A percentile compares a stretch with the other conserved stretches of the same genome.
These are phyloP conservation scores for Ceramica pisi DNA, from an alignment of 2,888 invertebrate species.

Conservation along the genomic window DNA sequence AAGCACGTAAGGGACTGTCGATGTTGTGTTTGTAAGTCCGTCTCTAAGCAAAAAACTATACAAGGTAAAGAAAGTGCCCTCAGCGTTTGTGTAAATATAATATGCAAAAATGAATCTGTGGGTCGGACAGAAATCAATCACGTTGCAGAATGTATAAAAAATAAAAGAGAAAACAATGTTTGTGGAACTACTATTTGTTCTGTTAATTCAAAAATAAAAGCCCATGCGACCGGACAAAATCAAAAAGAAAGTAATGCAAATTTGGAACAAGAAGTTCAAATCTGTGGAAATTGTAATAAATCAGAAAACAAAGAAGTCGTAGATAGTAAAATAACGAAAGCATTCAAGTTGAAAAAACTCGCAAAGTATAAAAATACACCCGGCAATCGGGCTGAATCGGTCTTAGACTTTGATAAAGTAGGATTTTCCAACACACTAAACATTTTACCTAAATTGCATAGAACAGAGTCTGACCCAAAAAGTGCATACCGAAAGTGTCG, in stretches of 20 bases:
- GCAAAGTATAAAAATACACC: conserved; percentile 50
- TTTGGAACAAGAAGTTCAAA: conserved; percentile 20
- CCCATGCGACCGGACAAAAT: conserved; percentile 2
- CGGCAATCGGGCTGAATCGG: conserved; percentile 65
- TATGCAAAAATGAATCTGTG: conserved; percentile 22
- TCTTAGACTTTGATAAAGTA: conserved; percentile 51
- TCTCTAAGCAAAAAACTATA: background rate
- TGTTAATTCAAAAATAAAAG: conserved; percentile 3
- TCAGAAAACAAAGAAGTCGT: conserved; percentile 48
- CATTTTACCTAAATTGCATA: conserved; percentile 51
- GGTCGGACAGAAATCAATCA: background rate
- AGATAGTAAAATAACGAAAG: conserved; percentile 43
- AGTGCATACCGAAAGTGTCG: conserved; percentile 53
- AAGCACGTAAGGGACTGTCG: background rate
- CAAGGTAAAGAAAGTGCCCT: background rate
- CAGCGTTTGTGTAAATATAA: conserved; percentile 10
- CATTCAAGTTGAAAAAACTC: conserved; percentile 51
- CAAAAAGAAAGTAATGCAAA: conserved; percentile 28
- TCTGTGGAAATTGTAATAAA: conserved; percentile 40
- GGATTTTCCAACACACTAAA: conserved; percentile 34
- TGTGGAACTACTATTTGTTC: conserved; percentile 17
- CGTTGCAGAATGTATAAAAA: background rate
- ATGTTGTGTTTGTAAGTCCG: conserved; percentile 17
- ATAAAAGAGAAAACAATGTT: conserved; percentile 1
- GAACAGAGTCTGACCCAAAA: conserved; percentile 63